phyloP scores from a whole-genome alignment of 2,888 invertebrate species.

The Leptinotarsa juncta region DNA sequence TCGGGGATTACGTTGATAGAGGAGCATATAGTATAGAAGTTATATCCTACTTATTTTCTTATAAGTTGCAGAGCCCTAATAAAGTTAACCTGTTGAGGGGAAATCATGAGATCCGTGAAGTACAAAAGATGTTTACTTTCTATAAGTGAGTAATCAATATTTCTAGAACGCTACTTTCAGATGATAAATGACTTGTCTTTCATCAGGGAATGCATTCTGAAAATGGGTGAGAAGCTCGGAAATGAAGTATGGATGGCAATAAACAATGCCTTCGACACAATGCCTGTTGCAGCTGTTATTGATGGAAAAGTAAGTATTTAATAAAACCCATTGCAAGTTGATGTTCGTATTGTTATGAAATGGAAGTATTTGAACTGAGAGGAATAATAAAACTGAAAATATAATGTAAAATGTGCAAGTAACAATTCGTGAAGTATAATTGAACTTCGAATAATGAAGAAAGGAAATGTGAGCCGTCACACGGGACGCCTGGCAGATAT shows the following conservation, averaged over 20 bases:
- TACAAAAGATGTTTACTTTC: constrained; percentile 81
- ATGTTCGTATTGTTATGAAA: not conserved
- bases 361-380: not conserved
- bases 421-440: too few species aligned
- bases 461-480: too few species aligned
- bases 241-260: constrained; percentile 76
- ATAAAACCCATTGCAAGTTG: not conserved
- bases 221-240: constrained; percentile 76
- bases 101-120: constrained; percentile 81
- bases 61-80: constrained; percentile 75
- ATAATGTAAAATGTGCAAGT: too few species aligned
- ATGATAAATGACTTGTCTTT: not conserved
- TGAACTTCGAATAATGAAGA: too few species aligned
- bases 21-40: constrained; percentile 78
- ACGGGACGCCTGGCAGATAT: too few species aligned
- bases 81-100: constrained; percentile 76
- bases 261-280: constrained; percentile 77
- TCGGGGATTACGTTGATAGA: constrained; percentile 84
- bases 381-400: too few species aligned
- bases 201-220: constrained; percentile 74
- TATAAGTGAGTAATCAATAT: constrained; percentile 67
- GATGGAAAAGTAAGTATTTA: constrained; percentile 72
- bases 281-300: constrained; percentile 80
- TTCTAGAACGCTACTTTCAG: not conserved
- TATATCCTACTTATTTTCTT: constrained; percentile 76